Conservation (phyloP, 2,113 vertebrate species). For the Cochlearius cochlearius region DNA sequence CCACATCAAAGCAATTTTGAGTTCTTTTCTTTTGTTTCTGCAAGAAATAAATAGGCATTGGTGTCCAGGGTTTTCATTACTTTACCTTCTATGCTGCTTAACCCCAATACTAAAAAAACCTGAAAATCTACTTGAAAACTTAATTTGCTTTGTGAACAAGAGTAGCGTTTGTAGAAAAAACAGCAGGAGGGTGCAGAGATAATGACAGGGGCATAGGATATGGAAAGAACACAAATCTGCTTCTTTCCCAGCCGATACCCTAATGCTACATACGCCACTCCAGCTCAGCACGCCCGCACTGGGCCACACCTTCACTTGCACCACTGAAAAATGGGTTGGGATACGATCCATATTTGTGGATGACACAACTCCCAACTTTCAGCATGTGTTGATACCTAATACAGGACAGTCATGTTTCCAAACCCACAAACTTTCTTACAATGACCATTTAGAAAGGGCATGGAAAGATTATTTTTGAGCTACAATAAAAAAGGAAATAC, state of each 20-base stretch:
- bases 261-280: accelerated
- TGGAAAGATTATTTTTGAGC: not conserved
- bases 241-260: not conserved
- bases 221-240: not conserved
- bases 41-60: not conserved
- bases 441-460: not conserved
- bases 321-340: not conserved
- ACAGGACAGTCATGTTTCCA: not conserved
- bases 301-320: not conserved
- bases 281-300: not conserved
- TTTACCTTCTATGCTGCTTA: not conserved
- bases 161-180: not conserved
- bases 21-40: not conserved
- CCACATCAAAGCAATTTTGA: not conserved
- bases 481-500: not conserved
- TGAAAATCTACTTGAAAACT: not conserved
- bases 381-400: not conserved
- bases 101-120: not conserved
- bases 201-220: not conserved
- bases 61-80: not conserved
- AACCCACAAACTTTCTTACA: not conserved
- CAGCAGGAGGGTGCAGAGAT: not conserved
- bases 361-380: not conserved
- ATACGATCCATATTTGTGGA: not conserved
- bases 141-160: not conserved